Percentiles rank a stretch among this genome's conserved stretches.
Conservation (phyloP, 64 coral and sea anemone species). For the Acropora tenuis region DNA sequence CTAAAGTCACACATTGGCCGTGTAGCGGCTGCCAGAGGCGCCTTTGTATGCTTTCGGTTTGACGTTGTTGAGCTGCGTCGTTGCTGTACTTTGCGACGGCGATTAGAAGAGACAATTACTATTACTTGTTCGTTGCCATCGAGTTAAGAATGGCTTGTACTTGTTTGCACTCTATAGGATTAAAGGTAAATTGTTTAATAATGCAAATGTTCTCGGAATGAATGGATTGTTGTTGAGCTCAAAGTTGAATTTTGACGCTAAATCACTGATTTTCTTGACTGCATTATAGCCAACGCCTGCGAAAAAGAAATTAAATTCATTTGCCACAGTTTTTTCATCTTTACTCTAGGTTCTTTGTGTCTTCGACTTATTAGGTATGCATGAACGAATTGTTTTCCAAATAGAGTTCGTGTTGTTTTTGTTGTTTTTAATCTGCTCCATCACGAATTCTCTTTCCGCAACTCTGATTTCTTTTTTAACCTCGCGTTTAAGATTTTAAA, state of each 20-base stretch:
- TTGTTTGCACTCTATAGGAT: no score
- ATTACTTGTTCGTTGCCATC: no score
- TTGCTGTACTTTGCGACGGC: no score
- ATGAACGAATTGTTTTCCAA: conserved; percentile 67
- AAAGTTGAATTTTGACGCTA: conserved; percentile 35
- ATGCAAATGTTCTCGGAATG: no score
- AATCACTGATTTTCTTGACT: conserved; percentile 39
- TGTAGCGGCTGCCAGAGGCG: no score
- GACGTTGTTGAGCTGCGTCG: no score
- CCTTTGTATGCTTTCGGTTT: no score
- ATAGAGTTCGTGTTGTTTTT: conserved; percentile 64
- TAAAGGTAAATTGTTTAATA: no score
- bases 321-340: conserved; percentile 45
- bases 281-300: conserved; percentile 48
- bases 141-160: no score
- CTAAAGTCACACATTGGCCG: no score
- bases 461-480: conserved; percentile 61
- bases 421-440: conserved; percentile 54
- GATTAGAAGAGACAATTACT: no score
- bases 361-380: conserved; percentile 61
- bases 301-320: conserved; percentile 70
- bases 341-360: conserved; percentile 66
- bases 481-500: conserved; percentile 60
- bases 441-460: conserved; percentile 57
- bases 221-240: no score